Evolutionary conservation across 2,113 vertebrate genomes (phyloP).

Genomic region (Zosterops lateralis): DNA sequence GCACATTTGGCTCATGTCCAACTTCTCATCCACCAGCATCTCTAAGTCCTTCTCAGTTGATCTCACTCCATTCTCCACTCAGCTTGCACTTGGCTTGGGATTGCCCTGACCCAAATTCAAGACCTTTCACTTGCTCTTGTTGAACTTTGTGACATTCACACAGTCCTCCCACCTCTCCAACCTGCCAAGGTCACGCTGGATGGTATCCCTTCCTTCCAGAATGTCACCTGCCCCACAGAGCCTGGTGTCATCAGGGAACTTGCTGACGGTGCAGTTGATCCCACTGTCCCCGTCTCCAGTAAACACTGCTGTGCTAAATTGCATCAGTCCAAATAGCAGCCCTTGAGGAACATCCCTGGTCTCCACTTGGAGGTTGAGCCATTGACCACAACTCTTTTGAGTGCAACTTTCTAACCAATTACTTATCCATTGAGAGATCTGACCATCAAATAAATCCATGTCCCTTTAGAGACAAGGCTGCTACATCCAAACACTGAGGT

Average conservation of each 20-base stretch:
- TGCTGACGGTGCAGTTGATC: fast-evolving
- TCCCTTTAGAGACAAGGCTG: not conserved
- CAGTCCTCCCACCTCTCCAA: not conserved
- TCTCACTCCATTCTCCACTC: not conserved
- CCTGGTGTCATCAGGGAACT: not conserved
- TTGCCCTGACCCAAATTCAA: not conserved
- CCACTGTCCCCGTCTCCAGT: not conserved
- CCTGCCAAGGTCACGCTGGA: not conserved
- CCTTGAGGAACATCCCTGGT: not conserved
- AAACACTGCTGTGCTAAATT: not conserved
- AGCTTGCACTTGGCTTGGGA: not conserved
- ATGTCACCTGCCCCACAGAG: not conserved
- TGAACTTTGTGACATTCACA: not conserved
- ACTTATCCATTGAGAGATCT: not conserved
- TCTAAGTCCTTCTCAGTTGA: not conserved
- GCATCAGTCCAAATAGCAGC: not conserved
- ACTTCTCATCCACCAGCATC: not conserved
- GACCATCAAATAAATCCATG: not conserved
- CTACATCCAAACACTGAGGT: not conserved
- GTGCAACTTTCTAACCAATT: not conserved
- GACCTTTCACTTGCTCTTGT: not conserved
- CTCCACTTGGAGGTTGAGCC: not conserved
- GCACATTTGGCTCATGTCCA: not conserved
- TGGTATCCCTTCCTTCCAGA: not conserved
- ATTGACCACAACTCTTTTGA: not conserved